Evolutionary conservation across 2,888 invertebrate genomes (phyloP).

Genomic region (Syrphus vitripennis): DNA sequence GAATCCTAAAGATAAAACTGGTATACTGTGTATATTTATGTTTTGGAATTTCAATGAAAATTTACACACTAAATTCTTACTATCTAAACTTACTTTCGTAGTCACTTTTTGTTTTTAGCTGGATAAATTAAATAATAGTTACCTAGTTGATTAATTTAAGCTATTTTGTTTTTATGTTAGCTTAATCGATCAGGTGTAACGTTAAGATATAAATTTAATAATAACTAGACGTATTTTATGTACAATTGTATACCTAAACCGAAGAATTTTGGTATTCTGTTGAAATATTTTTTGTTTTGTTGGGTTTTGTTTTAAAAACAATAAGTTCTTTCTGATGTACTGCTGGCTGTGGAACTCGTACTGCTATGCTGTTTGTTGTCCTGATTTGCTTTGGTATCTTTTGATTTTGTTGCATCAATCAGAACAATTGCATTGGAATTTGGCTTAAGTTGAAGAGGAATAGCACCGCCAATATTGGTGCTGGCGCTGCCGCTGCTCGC

Average conservation of each 20-base stretch:
- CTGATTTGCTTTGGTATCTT: slow-evolving; percentile 53
- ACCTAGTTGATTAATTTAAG: background rate
- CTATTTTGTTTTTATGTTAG: background rate
- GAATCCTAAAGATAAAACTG: slow-evolving; percentile 54
- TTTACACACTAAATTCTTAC: slow-evolving; percentile 49
- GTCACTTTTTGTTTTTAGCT: slow-evolving; percentile 37
- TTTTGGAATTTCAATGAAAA: slow-evolving; percentile 51
- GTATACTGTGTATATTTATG: slow-evolving; percentile 48
- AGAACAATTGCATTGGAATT: slow-evolving; percentile 59
- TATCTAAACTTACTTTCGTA: slow-evolving; percentile 55
- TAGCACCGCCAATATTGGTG: background rate
- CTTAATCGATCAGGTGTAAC: slow-evolving; percentile 45
- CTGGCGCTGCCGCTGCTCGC: background rate
- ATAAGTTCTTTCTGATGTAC: slow-evolving; percentile 72
- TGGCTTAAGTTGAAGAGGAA: slow-evolving; percentile 36
- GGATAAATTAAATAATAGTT: slow-evolving; percentile 36
- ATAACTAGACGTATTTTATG: slow-evolving; percentile 31
- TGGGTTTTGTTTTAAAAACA: slow-evolving; percentile 65
- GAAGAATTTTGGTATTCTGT: background rate
- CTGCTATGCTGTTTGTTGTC: slow-evolving; percentile 45
- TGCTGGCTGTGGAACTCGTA: slow-evolving; percentile 52
- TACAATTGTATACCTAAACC: slow-evolving; percentile 37
- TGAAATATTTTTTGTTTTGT: background rate
- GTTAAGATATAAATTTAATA: slow-evolving; percentile 9
- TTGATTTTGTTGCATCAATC: slow-evolving; percentile 51